Base-by-base conservation (phyloP, 2,888 invertebrate species). In the Drosophila bunnanda region DNA sequence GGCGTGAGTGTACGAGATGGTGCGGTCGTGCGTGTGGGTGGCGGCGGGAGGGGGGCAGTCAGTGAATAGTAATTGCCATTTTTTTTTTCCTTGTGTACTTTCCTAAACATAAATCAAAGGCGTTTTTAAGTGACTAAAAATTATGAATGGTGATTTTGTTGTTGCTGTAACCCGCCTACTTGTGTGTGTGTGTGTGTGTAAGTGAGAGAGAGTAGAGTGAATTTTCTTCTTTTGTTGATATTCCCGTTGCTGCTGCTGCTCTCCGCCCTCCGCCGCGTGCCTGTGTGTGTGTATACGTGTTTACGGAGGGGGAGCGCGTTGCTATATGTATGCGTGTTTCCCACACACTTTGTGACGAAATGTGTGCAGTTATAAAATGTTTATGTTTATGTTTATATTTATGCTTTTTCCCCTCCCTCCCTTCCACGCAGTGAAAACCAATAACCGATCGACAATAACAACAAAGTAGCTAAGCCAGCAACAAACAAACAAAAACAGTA, bases 261-360 rank as follows among this genome's bases (percentile, higher is more conserved):
- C 38, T 53, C 46, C 46, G 53, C 39, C 28, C 56, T 50, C 50
- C 32, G 20, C 34, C 58, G 67, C 46, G 58, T 34, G 17, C 41
- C 39, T 72, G 43, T 55, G 59, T 56, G 64, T 67, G 58, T 66
- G 48, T 73, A 71, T 67, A 41, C 36, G 65, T 22, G 55, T 36
- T 39, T 48, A 52, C 50, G 34, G 50, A 52, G 15, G 6, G 50
- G 6, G 50, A 15, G 50, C 22, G 32, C 6, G 22, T 34, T 15
- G 20, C 36, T 67, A 36, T 36, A 28, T 36, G 39, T 71, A 76
- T 67, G 43, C 77, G 72, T 74, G 70, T 70, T 61, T 68, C 44
- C 13, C 59, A 67, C 62, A 38, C 68, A 75, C 41, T 84, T 85
- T 84, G 79, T 88, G 85, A 82, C 84, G 84, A 82, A 88, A 85